Percentiles rank a stretch among this genome's conserved stretches.
phyloP scores from a whole-genome alignment of 2,888 invertebrate species.

The Aporophyla nigra region DNA sequence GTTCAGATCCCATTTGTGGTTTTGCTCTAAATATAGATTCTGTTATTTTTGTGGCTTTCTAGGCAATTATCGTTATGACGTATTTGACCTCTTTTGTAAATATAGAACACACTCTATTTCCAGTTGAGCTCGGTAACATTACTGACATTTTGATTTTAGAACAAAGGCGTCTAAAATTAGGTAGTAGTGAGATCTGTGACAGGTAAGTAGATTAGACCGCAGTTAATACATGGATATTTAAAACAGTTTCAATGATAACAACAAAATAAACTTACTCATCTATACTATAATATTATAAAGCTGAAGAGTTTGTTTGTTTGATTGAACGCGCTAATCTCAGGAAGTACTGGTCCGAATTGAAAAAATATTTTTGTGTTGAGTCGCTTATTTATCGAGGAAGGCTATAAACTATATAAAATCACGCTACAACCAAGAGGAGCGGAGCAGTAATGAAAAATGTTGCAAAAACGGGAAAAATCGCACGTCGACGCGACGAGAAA shows the following conservation, averaged over 20 bases:
- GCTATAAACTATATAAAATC: too few species aligned
- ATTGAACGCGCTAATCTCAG: too few species aligned
- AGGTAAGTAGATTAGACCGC: neutral
- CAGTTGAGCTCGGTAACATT: neutral
- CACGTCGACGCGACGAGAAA: too few species aligned
- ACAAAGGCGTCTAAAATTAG: neutral
- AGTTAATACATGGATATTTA: too few species aligned
- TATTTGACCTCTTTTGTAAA: slow-evolving; percentile 8
- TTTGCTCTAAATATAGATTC: slow-evolving; percentile 24
- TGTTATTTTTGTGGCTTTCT: slow-evolving; percentile 38
- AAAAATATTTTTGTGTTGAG: too few species aligned
- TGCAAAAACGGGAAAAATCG: too few species aligned
- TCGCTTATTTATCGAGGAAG: too few species aligned
- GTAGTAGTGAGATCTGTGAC: neutral
- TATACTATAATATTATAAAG: too few species aligned
- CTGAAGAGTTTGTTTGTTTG: too few species aligned
- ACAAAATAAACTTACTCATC: neutral
- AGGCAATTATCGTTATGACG: slow-evolving; percentile 18
- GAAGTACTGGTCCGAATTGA: too few species aligned
- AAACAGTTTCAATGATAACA: neutral
- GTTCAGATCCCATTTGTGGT: slow-evolving; percentile 34
- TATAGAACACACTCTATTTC: slow-evolving; percentile 10
- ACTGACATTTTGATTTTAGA: neutral
- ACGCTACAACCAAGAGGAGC: too few species aligned
- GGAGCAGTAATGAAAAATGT: too few species aligned